phyloP scores from a whole-genome alignment of 2,797 vertebrate species.

The Diplodus puntazzo region DNA sequence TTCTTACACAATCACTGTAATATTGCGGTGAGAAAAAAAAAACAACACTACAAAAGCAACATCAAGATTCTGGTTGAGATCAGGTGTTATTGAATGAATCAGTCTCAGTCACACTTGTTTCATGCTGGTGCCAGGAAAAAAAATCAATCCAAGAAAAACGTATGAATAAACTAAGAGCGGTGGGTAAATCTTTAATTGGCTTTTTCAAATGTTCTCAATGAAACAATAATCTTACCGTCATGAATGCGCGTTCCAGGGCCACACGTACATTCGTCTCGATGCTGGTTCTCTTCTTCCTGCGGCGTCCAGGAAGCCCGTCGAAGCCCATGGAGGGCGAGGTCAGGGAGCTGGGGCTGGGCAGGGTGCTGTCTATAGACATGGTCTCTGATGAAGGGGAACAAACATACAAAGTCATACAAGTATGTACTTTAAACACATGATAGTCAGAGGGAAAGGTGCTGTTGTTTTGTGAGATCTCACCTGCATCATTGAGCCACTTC shows the following conservation, averaged over 20 bases:
- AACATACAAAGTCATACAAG: background rate
- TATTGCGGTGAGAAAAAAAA: background rate
- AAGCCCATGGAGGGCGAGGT: conserved; percentile 90
- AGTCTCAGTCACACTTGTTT: background rate
- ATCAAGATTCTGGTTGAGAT: background rate
- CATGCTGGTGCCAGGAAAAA: background rate
- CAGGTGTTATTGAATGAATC: background rate
- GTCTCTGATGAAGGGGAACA: conserved; percentile 83
- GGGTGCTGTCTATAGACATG: conserved; percentile 94
- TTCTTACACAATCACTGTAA: background rate
- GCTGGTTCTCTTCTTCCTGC: conserved; percentile 97
- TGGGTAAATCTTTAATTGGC: background rate
- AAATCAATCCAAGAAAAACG: background rate
- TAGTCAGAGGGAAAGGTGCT: background rate
- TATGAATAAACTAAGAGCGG: background rate
- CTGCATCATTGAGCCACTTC: conserved; percentile 95
- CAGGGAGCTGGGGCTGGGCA: conserved; percentile 92
- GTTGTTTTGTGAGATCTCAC: conserved; percentile 69
- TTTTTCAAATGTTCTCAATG: background rate
- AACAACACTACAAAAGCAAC: background rate
- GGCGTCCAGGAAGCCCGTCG: conserved; percentile 90
- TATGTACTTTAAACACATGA: background rate
- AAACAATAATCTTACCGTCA: conserved; percentile 85
- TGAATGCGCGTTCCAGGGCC: conserved; percentile 93
- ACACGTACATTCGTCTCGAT: conserved; percentile 95